A percentile compares a stretch with the other conserved stretches of the same genome.
These are phyloP conservation scores for Spilosoma lubricipeda DNA, from an alignment of 2,888 invertebrate genomes.

Conservation along the genomic window DNA sequence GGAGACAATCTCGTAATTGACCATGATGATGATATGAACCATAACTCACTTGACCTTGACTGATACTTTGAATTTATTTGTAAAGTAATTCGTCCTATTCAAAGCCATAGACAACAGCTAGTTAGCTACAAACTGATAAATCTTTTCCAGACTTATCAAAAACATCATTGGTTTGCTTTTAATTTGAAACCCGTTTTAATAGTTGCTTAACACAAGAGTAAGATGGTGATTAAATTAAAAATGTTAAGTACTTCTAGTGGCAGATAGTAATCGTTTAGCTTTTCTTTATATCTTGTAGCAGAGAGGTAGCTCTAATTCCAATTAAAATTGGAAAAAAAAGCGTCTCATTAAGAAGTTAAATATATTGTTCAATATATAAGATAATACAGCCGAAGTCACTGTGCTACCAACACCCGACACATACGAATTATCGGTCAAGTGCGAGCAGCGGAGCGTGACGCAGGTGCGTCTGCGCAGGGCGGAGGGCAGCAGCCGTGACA, in stretches of 20 bases:
- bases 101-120: too few relatives aligned
- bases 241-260: not conserved
- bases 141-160: too few relatives aligned
- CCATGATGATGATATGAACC: too few relatives aligned
- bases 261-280: not conserved
- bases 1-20: not conserved
- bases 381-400: conserved; percentile 15
- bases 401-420: conserved; percentile 19
- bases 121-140: too few relatives aligned
- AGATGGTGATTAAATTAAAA: conserved; percentile 11
- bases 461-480: conserved; percentile 59
- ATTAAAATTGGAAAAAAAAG: not conserved
- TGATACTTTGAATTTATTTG: not conserved
- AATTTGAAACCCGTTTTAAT: too few relatives aligned
- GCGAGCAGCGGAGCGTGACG: conserved; percentile 52
- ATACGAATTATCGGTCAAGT: conserved; percentile 42
- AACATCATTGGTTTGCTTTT: too few relatives aligned
- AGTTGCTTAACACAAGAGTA: conserved; percentile 10
- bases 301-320: not conserved
- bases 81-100: too few relatives aligned
- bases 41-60: not conserved
- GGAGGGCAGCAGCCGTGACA: conserved; percentile 53
- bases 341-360: not conserved
- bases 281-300: not conserved
- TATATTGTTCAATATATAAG: not conserved